Conservation (phyloP, 2,797 vertebrate species). For the Poecile montanus region DNA sequence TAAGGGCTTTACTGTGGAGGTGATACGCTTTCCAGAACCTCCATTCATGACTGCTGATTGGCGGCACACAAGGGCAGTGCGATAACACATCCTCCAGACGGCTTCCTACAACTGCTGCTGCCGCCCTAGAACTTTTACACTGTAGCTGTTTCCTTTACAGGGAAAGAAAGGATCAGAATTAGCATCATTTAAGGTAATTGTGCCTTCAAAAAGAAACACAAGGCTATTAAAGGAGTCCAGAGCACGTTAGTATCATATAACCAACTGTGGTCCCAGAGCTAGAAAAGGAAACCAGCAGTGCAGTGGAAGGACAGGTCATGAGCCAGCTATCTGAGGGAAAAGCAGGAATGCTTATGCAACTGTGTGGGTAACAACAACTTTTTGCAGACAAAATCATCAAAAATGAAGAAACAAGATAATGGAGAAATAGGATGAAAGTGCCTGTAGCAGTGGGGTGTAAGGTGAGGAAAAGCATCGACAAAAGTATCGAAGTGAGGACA, state of each 20-base stretch:
- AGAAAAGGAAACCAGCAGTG: constrained; percentile 18
- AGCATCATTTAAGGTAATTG: constrained; percentile 54
- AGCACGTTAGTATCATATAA: neutral
- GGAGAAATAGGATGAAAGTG: neutral
- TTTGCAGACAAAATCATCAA: neutral
- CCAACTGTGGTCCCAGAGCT: neutral
- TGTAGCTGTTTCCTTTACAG: neutral
- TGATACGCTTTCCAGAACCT: constrained; percentile 50
- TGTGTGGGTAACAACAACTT: neutral
- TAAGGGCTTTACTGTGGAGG: constrained; percentile 36
- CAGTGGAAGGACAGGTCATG: constrained; percentile 25
- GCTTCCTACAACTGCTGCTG: constrained; percentile 44
- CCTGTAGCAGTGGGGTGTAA: neutral
- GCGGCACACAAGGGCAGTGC: neutral
- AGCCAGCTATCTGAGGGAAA: neutral
- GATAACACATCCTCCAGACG: constrained; percentile 40
- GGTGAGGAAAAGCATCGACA: fast-evolving
- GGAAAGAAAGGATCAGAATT: constrained; percentile 42
- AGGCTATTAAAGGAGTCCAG: constrained; percentile 35
- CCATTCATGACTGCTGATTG: constrained; percentile 50
- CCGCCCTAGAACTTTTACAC: constrained; percentile 29
- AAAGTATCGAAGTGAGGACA: neutral
- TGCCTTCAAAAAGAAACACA: constrained; percentile 50
- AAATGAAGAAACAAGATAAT: neutral
- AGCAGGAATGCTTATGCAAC: neutral